These are phyloP conservation scores for Himalopsyche tibetana DNA, from an alignment of 2,888 invertebrate genomes.

Conservation along the genomic window DNA sequence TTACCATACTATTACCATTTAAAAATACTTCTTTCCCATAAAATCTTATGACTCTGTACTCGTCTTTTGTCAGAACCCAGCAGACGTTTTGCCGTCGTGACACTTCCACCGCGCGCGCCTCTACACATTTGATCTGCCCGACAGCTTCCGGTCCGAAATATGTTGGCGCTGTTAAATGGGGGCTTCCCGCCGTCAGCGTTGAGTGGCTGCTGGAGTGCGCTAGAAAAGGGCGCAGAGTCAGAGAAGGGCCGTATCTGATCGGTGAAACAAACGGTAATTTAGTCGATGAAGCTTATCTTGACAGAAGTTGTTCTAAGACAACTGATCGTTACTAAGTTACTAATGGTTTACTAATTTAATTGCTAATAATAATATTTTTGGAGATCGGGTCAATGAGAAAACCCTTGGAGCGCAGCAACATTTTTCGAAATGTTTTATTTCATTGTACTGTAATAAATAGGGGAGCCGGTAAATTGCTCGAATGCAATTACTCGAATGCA, in stretches of 20 bases:
- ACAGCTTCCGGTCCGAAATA: constrained; percentile 87
- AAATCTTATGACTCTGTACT: neutral
- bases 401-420: too few species aligned
- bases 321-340: too few species aligned
- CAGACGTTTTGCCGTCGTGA: constrained; percentile 74
- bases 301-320: neutral
- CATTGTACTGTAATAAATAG: too few species aligned
- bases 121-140: constrained; percentile 89
- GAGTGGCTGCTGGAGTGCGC: constrained; percentile 88
- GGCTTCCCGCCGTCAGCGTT: constrained; percentile 85
- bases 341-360: too few species aligned
- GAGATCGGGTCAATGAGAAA: too few species aligned
- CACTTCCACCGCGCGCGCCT: constrained; percentile 77
- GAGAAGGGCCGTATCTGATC: constrained; percentile 78
- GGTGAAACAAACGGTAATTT: constrained; percentile 76
- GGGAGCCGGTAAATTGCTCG: too few species aligned
- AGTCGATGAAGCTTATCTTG: neutral
- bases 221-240: constrained; percentile 74
- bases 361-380: too few species aligned
- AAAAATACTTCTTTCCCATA: too few species aligned
- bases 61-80: constrained; percentile 70
- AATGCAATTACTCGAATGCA: too few species aligned
- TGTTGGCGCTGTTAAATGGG: constrained; percentile 90
- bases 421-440: too few species aligned
- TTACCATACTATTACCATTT: too few species aligned